Evolutionary conservation across 1,140 invertebrate genomes (phyloP), one percentile per base, ranked within the genome.

Genomic region (Ips typographus): DNA sequence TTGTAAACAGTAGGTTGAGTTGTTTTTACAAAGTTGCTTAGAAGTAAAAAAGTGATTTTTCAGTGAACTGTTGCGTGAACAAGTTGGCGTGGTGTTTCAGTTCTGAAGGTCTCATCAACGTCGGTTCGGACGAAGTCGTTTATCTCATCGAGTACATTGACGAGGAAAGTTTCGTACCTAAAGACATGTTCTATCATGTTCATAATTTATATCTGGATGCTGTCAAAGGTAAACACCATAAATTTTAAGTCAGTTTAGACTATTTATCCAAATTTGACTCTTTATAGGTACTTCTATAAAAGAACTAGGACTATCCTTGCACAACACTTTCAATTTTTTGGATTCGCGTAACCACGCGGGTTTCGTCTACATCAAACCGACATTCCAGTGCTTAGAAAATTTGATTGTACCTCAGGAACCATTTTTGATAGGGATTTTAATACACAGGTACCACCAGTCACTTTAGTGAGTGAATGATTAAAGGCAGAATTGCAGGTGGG

Each of bases 91-190:
- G 94, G 88, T 92, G 91, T 80, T 89, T 94, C 71, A 89, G 89
- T 4, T 92, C 91, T 0, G 85, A 87, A 73, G 94, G 94, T 37
- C 81, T 96, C 75, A 88, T 88, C 58, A 89, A 89, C 64, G 91
- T 94, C 40, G 92, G 92, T 8, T 93, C 94, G 77, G 93, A 95
- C 79, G 94, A 96, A 83, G 81, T 95, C 36, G 87, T 94, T 62
- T 86, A 94, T 68, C 75, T 95, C 41, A 80, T 96, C 5, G 92
- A 95, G 80, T 85, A 84, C n/a, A 78, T 89, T 5, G 85, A 88
- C 0, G 85, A 88, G 62, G 91, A 93, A 76, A 84, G 82, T 1
- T 79, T 80, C 38, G 83, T 92, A 67, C 93, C 93, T 1, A 86
- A 86, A 72, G 93, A 95, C 79, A 83, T 95, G 47, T 91, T 95